A percentile compares a stretch with the other conserved stretches of the same genome.
phyloP scores from a whole-genome alignment of 2,888 invertebrate species.

The Phalera bucephala region DNA sequence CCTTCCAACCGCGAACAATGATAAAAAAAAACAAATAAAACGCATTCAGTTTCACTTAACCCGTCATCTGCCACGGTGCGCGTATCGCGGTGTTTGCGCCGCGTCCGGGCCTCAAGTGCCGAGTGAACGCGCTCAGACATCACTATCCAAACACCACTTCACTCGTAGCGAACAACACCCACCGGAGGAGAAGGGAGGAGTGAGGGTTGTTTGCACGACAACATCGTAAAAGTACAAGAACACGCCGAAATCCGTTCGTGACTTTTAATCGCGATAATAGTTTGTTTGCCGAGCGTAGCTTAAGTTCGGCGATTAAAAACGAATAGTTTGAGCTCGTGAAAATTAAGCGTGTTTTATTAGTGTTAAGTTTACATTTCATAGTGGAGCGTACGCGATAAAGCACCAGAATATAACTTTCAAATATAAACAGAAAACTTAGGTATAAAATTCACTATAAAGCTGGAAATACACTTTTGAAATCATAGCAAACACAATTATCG shows the following conservation, averaged over 20 bases:
- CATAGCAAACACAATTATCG: constrained; percentile 44
- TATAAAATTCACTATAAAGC: neutral
- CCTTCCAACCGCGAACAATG: no score
- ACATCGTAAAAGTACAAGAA: constrained; percentile 2
- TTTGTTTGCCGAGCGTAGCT: neutral
- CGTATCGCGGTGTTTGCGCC: constrained; percentile 15
- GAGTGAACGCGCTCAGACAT: constrained; percentile 26
- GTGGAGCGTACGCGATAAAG: no score
- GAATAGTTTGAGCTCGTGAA: neutral
- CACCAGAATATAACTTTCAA: no score
- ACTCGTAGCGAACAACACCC: constrained; percentile 13
- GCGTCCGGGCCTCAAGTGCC: constrained; percentile 24
- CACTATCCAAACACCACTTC: constrained; percentile 29
- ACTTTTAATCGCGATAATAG: constrained; percentile 21
- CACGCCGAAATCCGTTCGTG: constrained; percentile 14
- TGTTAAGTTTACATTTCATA: no score
- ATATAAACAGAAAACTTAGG: no score
- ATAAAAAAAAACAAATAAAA: constrained; percentile 2
- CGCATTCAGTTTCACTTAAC: constrained; percentile 28
- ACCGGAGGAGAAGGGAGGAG: neutral
- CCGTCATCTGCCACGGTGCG: constrained; percentile 15
- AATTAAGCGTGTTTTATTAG: neutral
- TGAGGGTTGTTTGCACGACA: constrained; percentile 14
- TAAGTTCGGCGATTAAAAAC: neutral
- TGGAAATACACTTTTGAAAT: constrained; percentile 16